Base-by-base conservation (phyloP, 2,113 vertebrate species). In the Pyrgilauda ruficollis region DNA sequence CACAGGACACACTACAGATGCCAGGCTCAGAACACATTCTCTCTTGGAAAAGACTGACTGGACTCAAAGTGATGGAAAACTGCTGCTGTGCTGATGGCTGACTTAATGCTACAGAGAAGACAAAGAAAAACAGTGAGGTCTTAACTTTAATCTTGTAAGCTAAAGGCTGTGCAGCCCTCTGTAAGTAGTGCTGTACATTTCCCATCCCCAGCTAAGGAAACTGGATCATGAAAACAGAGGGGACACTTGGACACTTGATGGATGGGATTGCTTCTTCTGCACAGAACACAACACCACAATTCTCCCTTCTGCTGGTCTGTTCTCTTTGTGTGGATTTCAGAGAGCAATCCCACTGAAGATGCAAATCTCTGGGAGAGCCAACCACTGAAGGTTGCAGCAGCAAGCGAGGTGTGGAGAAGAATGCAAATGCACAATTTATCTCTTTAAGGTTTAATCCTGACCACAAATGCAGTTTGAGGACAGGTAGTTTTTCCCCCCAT, bases 1-100 rank as follows among this genome's bases (percentile, higher is more conserved):
- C 31, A n/a, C 0, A 0, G 31, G 52, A 58, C 37, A 41, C 13
- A 2, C 14, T 6, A 20, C 1, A 6, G 47, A 44, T 76, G 88
- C 21, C 74, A 50, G 67, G 66, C 23, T 47, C 23, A 68, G 56
- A 86, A 72, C 33, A 52, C 26, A n/a, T 73, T 66, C 90, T 49
- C 26, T 66, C 67, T 58, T 56, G 58, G 50, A 80, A 83, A 80
- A 61, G n/a, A 43, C 24, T 4, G 2, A 49, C 17, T 62, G 41
- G 39, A 56, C 39, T 84, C 33, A 59, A 62, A 73, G 10, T 49
- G 49, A 93, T 37, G 53, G 41, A 68, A 94, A 93, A 87, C 13
- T 21, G 17, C 18, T 81, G 76, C 52, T 89, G 7, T 61, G 37
- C 53, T 73, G 67, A 79, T 33, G 62, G 35, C 31, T 87, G 58